Percentiles rank a stretch among this genome's conserved stretches.
These are phyloP conservation scores for Eupleurogrammus muticus DNA, from an alignment of 2,797 vertebrate genomes.

Conservation along the genomic window DNA sequence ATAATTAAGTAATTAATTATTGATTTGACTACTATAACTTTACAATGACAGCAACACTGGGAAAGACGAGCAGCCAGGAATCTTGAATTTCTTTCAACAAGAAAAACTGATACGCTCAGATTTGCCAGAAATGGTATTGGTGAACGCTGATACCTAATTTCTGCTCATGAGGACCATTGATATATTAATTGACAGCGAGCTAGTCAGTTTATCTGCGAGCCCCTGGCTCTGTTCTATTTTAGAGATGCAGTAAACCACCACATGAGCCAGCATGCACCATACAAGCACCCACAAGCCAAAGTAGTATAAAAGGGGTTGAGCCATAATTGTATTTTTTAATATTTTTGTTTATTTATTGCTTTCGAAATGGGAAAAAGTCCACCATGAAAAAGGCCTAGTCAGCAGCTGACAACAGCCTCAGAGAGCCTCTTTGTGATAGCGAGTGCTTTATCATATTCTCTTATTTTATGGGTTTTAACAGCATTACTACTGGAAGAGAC, in stretches of 20 bases:
- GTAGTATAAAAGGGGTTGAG: background rate
- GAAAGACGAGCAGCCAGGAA: too few relatives aligned
- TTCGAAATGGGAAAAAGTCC: too few relatives aligned
- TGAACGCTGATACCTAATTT: background rate
- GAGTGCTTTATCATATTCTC: constrained; percentile 18
- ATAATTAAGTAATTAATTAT: background rate
- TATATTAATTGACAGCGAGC: too few relatives aligned
- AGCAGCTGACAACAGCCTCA: background rate
- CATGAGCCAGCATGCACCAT: background rate
- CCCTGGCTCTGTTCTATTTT: background rate
- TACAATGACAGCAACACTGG: too few relatives aligned
- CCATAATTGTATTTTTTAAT: too few relatives aligned
- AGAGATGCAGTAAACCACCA: too few relatives aligned
- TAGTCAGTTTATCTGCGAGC: background rate
- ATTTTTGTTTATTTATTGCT: too few relatives aligned
- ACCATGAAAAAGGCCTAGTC: background rate
- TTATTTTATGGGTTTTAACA: constrained; percentile 29
- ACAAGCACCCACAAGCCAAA: too few relatives aligned
- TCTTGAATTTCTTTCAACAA: too few relatives aligned
- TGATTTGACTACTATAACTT: background rate
- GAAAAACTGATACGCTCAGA: background rate
- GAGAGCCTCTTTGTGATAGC: constrained; percentile 5
- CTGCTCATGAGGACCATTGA: background rate
- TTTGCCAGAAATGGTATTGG: background rate
- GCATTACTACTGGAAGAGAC: constrained; percentile 21